Percentiles rank a stretch among this genome's conserved stretches.
Evolutionary conservation across 2,113 vertebrate genomes (phyloP).

Genomic region (Tyrannus savana): DNA sequence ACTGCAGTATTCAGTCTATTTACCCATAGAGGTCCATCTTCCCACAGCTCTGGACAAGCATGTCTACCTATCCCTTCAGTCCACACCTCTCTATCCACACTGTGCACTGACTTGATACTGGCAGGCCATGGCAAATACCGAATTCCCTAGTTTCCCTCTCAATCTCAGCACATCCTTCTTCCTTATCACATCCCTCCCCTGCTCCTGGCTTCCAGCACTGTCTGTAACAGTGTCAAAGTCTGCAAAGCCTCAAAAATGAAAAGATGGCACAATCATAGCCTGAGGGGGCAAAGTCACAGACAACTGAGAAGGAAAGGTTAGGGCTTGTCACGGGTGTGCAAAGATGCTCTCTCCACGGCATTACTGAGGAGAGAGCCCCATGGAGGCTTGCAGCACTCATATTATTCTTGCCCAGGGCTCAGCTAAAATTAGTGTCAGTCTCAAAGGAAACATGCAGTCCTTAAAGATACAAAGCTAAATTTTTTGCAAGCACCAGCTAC

Average conservation of each 20-base stretch:
- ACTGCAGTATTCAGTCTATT: neutral
- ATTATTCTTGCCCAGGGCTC: slow-evolving; percentile 12
- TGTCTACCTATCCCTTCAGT: neutral
- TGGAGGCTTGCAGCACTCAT: neutral
- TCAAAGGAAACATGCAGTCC: neutral
- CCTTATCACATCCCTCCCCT: neutral
- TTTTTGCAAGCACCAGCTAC: neutral
- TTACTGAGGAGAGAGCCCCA: neutral
- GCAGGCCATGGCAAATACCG: neutral
- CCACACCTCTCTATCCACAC: neutral
- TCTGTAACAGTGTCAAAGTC: neutral
- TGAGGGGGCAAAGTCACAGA: neutral
- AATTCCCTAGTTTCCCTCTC: neutral
- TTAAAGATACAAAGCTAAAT: neutral
- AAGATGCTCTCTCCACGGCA: neutral
- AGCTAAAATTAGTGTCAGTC: slow-evolving; percentile 7
- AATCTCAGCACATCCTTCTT: neutral
- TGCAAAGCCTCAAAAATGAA: neutral
- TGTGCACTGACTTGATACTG: neutral
- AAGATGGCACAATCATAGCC: neutral
- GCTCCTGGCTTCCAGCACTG: neutral
- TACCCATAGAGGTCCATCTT: neutral
- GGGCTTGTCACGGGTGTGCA: neutral
- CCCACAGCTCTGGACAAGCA: neutral
- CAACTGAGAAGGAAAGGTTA: slow-evolving; percentile 1